Conservation (phyloP, 2,888 invertebrate genomes). For the Camptogramma bilineatum region DNA sequence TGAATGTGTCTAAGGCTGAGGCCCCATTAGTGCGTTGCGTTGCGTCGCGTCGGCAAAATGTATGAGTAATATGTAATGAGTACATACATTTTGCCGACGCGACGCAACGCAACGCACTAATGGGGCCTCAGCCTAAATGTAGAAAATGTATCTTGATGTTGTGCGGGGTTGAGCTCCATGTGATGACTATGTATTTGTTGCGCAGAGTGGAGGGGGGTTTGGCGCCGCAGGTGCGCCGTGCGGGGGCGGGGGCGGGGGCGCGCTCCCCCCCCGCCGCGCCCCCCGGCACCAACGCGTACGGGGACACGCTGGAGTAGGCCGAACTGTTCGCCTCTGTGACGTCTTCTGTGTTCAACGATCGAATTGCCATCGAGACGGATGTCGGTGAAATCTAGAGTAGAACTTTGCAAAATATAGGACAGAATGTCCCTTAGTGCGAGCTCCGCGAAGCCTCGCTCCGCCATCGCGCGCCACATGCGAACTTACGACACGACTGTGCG, state of each 20-base stretch:
- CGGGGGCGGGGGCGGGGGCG: slow-evolving; percentile 31
- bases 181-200: slow-evolving; percentile 10
- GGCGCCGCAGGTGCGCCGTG: slow-evolving; percentile 46
- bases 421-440: neutral
- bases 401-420: neutral
- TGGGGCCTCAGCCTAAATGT: no score
- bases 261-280: slow-evolving; percentile 39
- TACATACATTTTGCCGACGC: no score
- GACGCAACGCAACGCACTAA: no score
- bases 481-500: neutral
- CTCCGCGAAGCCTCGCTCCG: neutral
- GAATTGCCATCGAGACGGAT: neutral
- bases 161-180: neutral
- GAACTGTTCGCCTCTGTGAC: neutral
- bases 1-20: no score
- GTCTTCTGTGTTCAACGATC: neutral
- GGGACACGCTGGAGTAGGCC: slow-evolving; percentile 67
- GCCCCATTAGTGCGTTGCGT: no score
- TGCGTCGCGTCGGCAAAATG: no score
- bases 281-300: slow-evolving; percentile 69
- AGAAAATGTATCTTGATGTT: no score
- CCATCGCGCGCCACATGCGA: neutral
- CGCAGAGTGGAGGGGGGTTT: slow-evolving; percentile 61
- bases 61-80: no score
- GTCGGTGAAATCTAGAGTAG: slow-evolving; percentile 16